Percentiles rank a stretch among this genome's conserved stretches.
These are phyloP conservation scores for Trachymyrmex cornetzi DNA, from an alignment of 1,140 invertebrate genomes.

Conservation along the genomic window DNA sequence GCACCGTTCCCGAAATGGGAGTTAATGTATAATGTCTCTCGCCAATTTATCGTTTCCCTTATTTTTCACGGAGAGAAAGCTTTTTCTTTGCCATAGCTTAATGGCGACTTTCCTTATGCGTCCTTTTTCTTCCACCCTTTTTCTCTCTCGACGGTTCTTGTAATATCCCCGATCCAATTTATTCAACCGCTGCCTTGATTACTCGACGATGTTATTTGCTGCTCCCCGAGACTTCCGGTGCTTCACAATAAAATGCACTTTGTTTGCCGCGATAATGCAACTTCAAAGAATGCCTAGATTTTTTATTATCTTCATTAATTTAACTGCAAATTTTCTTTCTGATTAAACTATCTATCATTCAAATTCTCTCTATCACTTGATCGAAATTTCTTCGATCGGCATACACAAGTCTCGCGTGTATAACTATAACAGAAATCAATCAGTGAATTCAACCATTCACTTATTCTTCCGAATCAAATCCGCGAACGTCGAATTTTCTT, in stretches of 20 bases:
- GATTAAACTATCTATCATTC: conserved; percentile 24
- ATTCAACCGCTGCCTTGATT: conserved; percentile 61
- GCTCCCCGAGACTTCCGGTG: conserved; percentile 55
- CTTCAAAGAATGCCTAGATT: background rate
- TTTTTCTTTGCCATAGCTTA: conserved; percentile 45
- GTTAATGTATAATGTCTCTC: conserved; percentile 7
- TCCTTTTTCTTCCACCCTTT: background rate
- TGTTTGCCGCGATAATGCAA: conserved; percentile 43
- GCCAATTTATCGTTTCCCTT: conserved; percentile 37
- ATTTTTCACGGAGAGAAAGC: conserved; percentile 25
- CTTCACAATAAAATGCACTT: conserved; percentile 50
- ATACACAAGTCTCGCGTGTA: background rate
- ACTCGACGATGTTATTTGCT: conserved; percentile 59
- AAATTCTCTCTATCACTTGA: background rate
- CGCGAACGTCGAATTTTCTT: background rate
- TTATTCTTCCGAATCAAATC: background rate
- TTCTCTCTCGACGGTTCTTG: conserved; percentile 31
- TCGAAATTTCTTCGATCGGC: background rate
- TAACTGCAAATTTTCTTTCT: background rate
- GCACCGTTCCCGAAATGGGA: conserved; percentile 9
- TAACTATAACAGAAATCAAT: background rate
- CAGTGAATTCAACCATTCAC: background rate
- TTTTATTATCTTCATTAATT: conserved; percentile 42
- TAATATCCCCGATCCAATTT: conserved; percentile 59
- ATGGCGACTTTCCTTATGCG: conserved; percentile 44